Conservation (phyloP, 2,113 vertebrate genomes). For the Zosterops borbonicus region DNA sequence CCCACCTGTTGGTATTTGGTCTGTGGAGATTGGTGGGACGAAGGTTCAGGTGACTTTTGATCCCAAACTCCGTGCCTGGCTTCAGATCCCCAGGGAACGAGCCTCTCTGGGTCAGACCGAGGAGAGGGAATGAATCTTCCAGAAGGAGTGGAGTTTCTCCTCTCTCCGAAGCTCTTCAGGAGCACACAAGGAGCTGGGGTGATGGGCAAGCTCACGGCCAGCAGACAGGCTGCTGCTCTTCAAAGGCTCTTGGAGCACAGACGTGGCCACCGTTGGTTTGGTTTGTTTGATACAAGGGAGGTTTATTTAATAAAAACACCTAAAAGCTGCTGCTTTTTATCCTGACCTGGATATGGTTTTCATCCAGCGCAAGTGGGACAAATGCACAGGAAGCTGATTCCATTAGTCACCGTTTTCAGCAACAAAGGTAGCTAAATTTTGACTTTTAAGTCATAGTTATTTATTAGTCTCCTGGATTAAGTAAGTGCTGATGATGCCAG, state of each 20-base stretch:
- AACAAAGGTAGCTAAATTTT: not conserved
- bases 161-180: not conserved
- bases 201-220: not conserved
- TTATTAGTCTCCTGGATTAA: not conserved
- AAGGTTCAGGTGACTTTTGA: not conserved
- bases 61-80: not conserved
- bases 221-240: not conserved
- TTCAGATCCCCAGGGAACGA: not conserved
- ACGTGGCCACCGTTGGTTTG: rapidly evolving
- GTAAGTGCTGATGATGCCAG: not conserved
- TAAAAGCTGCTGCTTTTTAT: not conserved
- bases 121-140: not conserved
- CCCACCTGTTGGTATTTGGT: not conserved
- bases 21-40: not conserved
- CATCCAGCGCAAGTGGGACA: not conserved
- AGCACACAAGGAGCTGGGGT: not conserved
- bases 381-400: not conserved
- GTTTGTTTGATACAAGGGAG: not conserved
- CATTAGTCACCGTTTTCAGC: not conserved
- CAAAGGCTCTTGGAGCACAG: not conserved
- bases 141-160: not conserved
- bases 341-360: not conserved
- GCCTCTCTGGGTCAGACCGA: not conserved
- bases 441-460: not conserved
- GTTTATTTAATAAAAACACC: not conserved